These are phyloP conservation scores for Eumerus sabulonum DNA, from an alignment of 2,888 invertebrate species.

Conservation along the genomic window DNA sequence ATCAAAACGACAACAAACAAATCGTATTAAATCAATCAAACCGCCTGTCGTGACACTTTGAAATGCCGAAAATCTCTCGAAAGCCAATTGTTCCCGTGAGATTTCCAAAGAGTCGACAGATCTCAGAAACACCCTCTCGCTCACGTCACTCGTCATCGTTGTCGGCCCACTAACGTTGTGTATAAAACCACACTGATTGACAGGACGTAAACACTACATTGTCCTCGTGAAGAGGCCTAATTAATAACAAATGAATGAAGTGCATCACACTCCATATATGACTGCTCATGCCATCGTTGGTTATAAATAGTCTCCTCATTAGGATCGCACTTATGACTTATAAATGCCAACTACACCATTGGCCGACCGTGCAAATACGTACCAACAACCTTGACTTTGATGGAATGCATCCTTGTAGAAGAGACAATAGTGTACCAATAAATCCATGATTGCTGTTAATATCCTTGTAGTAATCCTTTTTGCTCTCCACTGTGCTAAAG, in stretches of 20 bases:
- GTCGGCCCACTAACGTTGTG: slow-evolving; percentile 38
- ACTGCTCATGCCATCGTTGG: slow-evolving; percentile 9
- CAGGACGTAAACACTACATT: slow-evolving; percentile 66
- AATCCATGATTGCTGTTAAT: slow-evolving; percentile 40
- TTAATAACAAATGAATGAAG: slow-evolving; percentile 67
- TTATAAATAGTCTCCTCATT: slow-evolving; percentile 65
- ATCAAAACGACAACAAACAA: slow-evolving; percentile 66
- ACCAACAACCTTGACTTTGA: slow-evolving; percentile 66
- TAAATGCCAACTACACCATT: slow-evolving; percentile 60
- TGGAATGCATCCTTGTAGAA: slow-evolving; percentile 63
- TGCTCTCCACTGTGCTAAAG: slow-evolving; percentile 23
- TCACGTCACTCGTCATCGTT: slow-evolving; percentile 13
- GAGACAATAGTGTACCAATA: slow-evolving; percentile 59
- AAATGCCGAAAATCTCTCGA: slow-evolving; percentile 58
- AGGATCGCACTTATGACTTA: slow-evolving; percentile 43
- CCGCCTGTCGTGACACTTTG: slow-evolving; percentile 46
- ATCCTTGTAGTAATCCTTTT: slow-evolving; percentile 58
- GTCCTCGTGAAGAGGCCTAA: slow-evolving; percentile 67
- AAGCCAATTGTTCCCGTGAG: slow-evolving; percentile 58
- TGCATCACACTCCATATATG: slow-evolving; percentile 24
- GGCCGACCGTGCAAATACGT: slow-evolving; percentile 62
- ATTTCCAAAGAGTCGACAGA: slow-evolving; percentile 46
- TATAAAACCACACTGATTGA: slow-evolving; percentile 65
- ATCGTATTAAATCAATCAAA: slow-evolving; percentile 65
- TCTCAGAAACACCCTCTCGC: slow-evolving; percentile 26